Base-by-base conservation (phyloP, 2,888 invertebrate genomes). In the Agrochola lota region DNA sequence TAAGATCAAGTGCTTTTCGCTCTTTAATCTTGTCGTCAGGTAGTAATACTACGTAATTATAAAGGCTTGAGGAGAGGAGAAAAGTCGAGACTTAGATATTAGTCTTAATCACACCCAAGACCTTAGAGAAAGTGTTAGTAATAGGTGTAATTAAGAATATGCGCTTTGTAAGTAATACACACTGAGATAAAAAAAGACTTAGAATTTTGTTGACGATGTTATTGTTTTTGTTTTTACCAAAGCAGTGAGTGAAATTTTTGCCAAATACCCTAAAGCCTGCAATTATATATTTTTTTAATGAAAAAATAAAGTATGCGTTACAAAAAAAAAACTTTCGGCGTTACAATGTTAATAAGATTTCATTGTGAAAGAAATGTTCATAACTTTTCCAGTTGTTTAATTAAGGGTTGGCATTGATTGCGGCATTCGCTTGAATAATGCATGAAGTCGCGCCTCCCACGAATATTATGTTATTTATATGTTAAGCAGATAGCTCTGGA, bases 401-500 rank as follows among this genome's bases (percentile, higher is more conserved):
- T 92, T 90, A 92, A 89, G 85, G 77, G 76, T 73, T 62, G 78
- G 74, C 90, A 91, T 89, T 86, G 90, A 89, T 88, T 85, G 84
- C 81, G 85, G 77, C 76, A n/a, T 69, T 75, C 68, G 68, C 70
- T 74, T 91, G 91, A 91, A 92, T 92, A 86, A 92, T 92, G 86
- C 88, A 92, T 88, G 77, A 90, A 82, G 73, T 75, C n/a, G 77
- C 74, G 84, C 83, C 84, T 85, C 66, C 64, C 73, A 69, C 82
- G 76, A 82, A 78, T 86, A 83, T 85, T 85, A 80, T 87, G 89
- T 85, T 90, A 85, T 90, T 91, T 90, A 86, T 87, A 91, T 91
- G 90, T 80, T 86, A 89, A 85, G 59, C 72, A 83, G 81, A 86
- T 43, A 75, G 35, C 67, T 67, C 57, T 71, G 69, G 75, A 62